These are phyloP conservation scores for Lasioglossum malachurum DNA, from an alignment of 2,888 invertebrate species.

Conservation along the genomic window DNA sequence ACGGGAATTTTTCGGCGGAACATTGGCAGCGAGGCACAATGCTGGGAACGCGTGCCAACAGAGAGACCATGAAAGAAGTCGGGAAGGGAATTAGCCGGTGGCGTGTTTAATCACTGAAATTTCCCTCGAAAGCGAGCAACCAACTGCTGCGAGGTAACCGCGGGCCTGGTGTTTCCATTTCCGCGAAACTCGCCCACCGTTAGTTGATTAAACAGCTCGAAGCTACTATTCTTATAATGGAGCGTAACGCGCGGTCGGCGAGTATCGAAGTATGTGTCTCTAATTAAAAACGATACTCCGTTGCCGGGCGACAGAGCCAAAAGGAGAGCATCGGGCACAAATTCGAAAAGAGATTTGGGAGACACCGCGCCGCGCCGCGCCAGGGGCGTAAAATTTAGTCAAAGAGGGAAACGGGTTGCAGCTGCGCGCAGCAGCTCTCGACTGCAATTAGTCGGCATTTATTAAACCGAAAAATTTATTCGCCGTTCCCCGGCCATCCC, in stretches of 20 bases:
- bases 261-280: constrained; percentile 11
- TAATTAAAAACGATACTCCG: constrained; percentile 8
- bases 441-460: constrained; percentile 73
- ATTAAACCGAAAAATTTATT: constrained; percentile 74
- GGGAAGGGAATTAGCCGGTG: neutral
- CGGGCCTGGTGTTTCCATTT: constrained; percentile 2
- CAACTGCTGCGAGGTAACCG: neutral
- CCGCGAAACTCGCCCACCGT: neutral
- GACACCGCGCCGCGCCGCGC: neutral
- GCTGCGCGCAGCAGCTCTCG: neutral
- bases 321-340: neutral
- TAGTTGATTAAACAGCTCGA: constrained; percentile 14
- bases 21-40: neutral
- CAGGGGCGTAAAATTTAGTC: neutral
- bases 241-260: neutral
- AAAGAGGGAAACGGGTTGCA: neutral
- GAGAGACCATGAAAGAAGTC: constrained; percentile 9
- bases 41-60: neutral
- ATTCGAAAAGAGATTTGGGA: constrained; percentile 6
- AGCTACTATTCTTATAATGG: constrained; percentile 9
- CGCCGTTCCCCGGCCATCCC: neutral
- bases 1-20: neutral
- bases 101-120: constrained; percentile 10
- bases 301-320: neutral
- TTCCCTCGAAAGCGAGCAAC: constrained; percentile 7